Evolutionary conservation across 2,113 vertebrate species (phyloP).

Genomic region (Sprattus sprattus): DNA sequence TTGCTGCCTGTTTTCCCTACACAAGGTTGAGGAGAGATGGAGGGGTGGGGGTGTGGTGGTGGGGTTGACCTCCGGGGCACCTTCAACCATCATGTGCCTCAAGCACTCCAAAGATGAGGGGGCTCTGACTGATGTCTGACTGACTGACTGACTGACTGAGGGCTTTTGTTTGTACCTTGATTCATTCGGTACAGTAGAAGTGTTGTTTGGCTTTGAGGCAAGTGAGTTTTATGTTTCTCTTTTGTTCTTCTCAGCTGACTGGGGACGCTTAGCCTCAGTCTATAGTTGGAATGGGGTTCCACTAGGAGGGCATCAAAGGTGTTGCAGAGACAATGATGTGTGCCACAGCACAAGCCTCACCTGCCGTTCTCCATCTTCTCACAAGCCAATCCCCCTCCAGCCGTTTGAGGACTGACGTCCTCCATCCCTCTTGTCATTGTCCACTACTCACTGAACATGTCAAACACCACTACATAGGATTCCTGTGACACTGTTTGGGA

Average conservation of each 20-base stretch:
- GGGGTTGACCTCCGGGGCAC: background rate
- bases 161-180: slow-evolving; percentile 1
- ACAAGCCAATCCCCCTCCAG: background rate
- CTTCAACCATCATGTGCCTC: background rate
- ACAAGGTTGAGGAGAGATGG: background rate
- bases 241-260: background rate
- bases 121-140: background rate
- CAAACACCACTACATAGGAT: background rate
- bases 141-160: no score
- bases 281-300: background rate
- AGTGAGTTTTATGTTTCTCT: background rate
- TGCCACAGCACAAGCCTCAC: background rate
- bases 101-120: background rate
- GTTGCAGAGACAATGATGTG: background rate
- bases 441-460: background rate
- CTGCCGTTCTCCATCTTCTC: background rate
- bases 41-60: background rate
- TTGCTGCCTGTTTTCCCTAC: slow-evolving; percentile 38
- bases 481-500: background rate
- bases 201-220: background rate
- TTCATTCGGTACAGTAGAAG: background rate
- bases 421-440: background rate
- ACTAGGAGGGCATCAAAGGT: background rate
- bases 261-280: background rate
- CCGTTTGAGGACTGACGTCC: background rate